A percentile compares a stretch with the other conserved stretches of the same genome.
Conservation (phyloP, 2,888 invertebrate genomes). For the Cristatella mucedo region DNA sequence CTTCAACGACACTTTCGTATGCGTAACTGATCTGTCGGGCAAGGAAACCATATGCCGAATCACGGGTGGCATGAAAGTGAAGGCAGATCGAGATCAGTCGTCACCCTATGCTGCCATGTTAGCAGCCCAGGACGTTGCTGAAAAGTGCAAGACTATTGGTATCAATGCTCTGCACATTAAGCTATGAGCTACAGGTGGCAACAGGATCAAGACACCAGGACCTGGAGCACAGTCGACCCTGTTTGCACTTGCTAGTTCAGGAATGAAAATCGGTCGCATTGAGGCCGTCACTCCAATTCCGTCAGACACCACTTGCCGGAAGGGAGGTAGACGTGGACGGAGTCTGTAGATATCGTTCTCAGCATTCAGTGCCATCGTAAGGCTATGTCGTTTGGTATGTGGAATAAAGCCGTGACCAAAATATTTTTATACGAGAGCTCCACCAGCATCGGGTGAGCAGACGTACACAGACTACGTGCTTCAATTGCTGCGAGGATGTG, state of each 20-base stretch:
- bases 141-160: constrained; percentile 80
- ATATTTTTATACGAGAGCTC: no score
- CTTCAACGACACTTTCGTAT: constrained; percentile 94
- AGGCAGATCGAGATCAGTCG: constrained; percentile 93
- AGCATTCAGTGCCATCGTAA: no score
- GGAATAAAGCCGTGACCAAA: no score
- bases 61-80: constrained; percentile 78
- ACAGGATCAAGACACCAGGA: constrained; percentile 78
- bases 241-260: constrained; percentile 80
- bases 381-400: no score
- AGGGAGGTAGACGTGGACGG: constrained; percentile 93
- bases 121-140: constrained; percentile 93
- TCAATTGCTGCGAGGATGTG: no score
- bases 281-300: constrained; percentile 93
- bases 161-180: constrained; percentile 91
- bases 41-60: constrained; percentile 48
- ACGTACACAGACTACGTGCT: no score
- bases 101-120: constrained; percentile 98
- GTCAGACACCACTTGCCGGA: constrained; percentile 87
- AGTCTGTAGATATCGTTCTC: no score
- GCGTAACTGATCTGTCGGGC: constrained; percentile 89
- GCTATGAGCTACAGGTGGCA: constrained; percentile 83
- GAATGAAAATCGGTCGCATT: constrained; percentile 93
- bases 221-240: constrained; percentile 82
- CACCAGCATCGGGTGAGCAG: no score